These are phyloP conservation scores for Borostomias antarcticus DNA, from an alignment of 2,797 vertebrate genomes.

Conservation along the genomic window DNA sequence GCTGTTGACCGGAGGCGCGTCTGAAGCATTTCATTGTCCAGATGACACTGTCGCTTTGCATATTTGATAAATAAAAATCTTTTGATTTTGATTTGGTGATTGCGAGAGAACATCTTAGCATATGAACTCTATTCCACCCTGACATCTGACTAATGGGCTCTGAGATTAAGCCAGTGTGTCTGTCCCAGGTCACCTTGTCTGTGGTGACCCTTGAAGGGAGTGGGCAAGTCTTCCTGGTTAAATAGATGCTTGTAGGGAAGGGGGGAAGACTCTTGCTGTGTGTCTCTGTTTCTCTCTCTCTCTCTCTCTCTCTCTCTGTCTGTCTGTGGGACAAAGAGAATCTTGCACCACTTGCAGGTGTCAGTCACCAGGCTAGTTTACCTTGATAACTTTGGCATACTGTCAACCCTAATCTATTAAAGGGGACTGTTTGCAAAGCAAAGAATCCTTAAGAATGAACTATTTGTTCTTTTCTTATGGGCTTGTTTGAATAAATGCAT, in stretches of 20 bases:
- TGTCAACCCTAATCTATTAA: slow-evolving; percentile 81
- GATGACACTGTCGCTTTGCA: too few species aligned
- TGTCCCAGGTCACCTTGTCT: slow-evolving; percentile 74
- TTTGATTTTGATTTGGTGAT: slow-evolving; percentile 62
- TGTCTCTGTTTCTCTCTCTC: too few species aligned
- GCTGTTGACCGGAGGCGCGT: background rate
- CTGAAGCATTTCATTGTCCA: too few species aligned
- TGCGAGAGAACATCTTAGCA: slow-evolving; percentile 61
- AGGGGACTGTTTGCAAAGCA: slow-evolving; percentile 89
- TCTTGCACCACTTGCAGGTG: slow-evolving; percentile 69
- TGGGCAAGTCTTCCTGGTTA: slow-evolving; percentile 68
- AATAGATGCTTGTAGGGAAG: slow-evolving; percentile 70
- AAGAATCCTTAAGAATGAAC: slow-evolving; percentile 96
- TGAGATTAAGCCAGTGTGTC: slow-evolving; percentile 70
- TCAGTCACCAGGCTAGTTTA: slow-evolving; percentile 78
- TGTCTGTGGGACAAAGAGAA: slow-evolving; percentile 68
- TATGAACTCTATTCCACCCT: slow-evolving; percentile 62
- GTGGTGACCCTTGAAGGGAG: slow-evolving; percentile 76
- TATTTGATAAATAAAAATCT: too few species aligned
- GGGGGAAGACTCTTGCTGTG: slow-evolving; percentile 54
- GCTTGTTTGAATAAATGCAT: slow-evolving; percentile 97
- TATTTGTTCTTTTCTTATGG: slow-evolving; percentile 97
- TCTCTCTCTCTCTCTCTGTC: slow-evolving; percentile 7
- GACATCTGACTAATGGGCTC: slow-evolving; percentile 73
- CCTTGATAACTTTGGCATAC: slow-evolving; percentile 81